A percentile compares a stretch with the other conserved stretches of the same genome.
These are phyloP conservation scores for Troides aeacus DNA, from an alignment of 2,888 invertebrate species.

Conservation along the genomic window DNA sequence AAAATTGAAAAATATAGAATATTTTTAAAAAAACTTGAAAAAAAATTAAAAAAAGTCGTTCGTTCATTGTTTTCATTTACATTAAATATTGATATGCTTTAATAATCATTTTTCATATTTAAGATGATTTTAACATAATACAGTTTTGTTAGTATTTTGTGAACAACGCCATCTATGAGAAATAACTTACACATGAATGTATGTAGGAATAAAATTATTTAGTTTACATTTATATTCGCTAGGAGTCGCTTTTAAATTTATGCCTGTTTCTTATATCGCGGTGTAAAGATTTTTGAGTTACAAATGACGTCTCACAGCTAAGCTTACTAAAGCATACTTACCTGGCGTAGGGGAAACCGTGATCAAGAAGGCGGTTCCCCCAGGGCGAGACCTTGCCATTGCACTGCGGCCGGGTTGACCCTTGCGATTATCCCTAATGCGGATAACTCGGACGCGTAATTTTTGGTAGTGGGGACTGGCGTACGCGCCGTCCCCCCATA, in stretches of 20 bases:
- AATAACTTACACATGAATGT: neutral
- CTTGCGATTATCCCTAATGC: conserved; percentile 18
- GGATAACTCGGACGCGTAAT: conserved; percentile 22
- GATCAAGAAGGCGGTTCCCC: conserved; percentile 21
- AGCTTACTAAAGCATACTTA: conserved; percentile 42
- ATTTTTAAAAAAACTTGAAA: too few relatives aligned
- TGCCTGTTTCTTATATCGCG: conserved; percentile 33
- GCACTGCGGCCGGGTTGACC: conserved; percentile 17
- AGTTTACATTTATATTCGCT: neutral
- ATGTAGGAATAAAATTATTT: neutral
- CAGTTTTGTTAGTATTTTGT: neutral
- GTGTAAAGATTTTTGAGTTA: conserved; percentile 35
- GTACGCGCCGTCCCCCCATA: conserved; percentile 16
- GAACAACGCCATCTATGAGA: conserved; percentile 8
- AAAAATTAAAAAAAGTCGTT: too few relatives aligned
- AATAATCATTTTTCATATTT: neutral
- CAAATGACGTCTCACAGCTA: conserved; percentile 26
- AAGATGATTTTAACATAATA: neutral
- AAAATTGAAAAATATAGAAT: too few relatives aligned
- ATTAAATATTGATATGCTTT: too few relatives aligned
- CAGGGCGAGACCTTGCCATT: conserved; percentile 13
- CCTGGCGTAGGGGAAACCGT: conserved; percentile 41
- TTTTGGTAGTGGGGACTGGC: conserved; percentile 24
- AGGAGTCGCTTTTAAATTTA: conserved; percentile 34
- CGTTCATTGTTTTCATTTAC: too few relatives aligned